Evolutionary conservation across 2,113 vertebrate species (phyloP).

Genomic region (Brachyhypopomus occidentalis): DNA sequence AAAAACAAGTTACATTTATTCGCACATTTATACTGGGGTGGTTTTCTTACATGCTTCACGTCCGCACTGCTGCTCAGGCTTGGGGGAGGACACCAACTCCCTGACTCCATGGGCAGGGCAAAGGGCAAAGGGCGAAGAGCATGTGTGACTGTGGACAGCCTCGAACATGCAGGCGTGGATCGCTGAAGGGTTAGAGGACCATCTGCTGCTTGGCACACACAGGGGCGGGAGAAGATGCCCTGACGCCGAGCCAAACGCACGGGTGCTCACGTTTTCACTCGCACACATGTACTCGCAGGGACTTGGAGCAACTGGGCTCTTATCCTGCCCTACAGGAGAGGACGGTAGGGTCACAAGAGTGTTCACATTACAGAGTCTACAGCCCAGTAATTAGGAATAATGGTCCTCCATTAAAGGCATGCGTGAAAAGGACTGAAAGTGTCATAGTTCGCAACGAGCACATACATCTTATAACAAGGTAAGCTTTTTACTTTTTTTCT

Average conservation of each 20-base stretch:
- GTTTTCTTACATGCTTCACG: too few species aligned
- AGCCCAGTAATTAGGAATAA: background rate
- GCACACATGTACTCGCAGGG: background rate
- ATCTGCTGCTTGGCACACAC: slow-evolving; percentile 19
- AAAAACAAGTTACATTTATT: background rate
- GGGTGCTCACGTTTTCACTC: too few species aligned
- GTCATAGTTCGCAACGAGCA: background rate
- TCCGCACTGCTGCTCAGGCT: too few species aligned
- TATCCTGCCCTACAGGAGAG: background rate
- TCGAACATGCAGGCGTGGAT: slow-evolving; percentile 8
- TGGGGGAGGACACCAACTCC: too few species aligned
- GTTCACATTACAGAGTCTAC: background rate
- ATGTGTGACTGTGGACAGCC: background rate
- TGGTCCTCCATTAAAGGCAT: background rate
- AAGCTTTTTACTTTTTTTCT: too few species aligned
- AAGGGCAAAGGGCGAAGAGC: slow-evolving; percentile 11
- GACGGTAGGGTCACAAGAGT: background rate
- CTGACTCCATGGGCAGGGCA: background rate
- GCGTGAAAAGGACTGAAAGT: background rate
- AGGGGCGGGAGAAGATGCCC: background rate
- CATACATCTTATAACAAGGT: background rate
- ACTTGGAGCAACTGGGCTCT: background rate
- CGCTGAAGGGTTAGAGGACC: slow-evolving; percentile 10
- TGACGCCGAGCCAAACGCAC: background rate
- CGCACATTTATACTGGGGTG: too few species aligned